Conservation (phyloP, 1,140 invertebrate species). For the Drosophila punjabiensis region DNA sequence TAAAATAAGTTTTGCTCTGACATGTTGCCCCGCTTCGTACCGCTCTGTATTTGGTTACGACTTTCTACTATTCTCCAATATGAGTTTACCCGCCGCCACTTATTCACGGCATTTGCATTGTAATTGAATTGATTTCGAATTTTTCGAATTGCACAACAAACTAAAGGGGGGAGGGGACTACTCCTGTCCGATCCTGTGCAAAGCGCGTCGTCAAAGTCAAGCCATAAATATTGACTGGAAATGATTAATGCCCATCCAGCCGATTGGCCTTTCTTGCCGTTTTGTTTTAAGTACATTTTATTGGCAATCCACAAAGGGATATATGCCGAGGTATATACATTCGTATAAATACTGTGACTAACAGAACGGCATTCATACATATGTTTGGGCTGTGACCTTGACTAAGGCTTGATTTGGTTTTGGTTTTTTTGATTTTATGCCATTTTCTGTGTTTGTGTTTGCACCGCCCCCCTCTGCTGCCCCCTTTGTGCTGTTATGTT, state of each 20-base stretch:
- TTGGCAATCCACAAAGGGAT: conserved; percentile 48
- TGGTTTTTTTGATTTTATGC: conserved; percentile 56
- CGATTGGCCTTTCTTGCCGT: conserved; percentile 41
- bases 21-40: conserved; percentile 42
- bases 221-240: conserved; percentile 74
- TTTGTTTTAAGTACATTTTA: conserved; percentile 74
- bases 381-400: conserved; percentile 65
- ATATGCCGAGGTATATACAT: not conserved
- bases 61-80: conserved; percentile 36
- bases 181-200: conserved; percentile 30
- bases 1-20: conserved; percentile 39
- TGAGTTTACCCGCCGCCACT: conserved; percentile 54
- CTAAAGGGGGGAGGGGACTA: not conserved
- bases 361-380: conserved; percentile 3
- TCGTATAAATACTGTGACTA: conserved; percentile 27
- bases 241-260: conserved; percentile 66
- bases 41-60: conserved; percentile 67
- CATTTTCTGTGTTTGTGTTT: conserved; percentile 67
- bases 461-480: not conserved
- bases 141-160: conserved; percentile 49
- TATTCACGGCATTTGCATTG: conserved; percentile 61
- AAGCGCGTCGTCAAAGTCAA: conserved; percentile 44
- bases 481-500: conserved; percentile 44
- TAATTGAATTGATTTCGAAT: conserved; percentile 57
- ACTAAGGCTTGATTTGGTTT: conserved; percentile 73